Conservation (phyloP, 2,888 invertebrate species). For the Lepas anatifera region DNA sequence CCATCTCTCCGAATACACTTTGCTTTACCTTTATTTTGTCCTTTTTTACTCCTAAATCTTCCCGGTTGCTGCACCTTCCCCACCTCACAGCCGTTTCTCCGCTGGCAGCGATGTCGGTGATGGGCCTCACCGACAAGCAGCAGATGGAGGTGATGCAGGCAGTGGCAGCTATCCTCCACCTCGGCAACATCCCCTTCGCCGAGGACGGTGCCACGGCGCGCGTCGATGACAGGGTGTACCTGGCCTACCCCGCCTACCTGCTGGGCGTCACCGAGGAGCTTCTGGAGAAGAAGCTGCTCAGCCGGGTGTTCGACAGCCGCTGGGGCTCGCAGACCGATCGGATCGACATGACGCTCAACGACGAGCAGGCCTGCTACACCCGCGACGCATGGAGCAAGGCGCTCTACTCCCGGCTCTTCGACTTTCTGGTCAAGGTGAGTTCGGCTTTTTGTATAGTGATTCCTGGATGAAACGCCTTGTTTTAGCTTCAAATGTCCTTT, state of each 20-base stretch:
- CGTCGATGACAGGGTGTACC: constrained; percentile 42
- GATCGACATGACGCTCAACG: constrained; percentile 49
- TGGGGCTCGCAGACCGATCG: constrained; percentile 52
- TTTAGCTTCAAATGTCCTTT: background rate
- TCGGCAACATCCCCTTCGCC: constrained; percentile 48
- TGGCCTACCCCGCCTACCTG: constrained; percentile 48
- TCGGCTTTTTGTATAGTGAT: too few relatives aligned
- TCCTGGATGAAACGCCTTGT: too few relatives aligned
- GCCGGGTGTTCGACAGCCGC: constrained; percentile 50
- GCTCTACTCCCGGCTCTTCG: constrained; percentile 49
- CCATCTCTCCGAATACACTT: too few relatives aligned
- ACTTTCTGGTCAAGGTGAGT: constrained; percentile 46
- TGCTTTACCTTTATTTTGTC: too few relatives aligned
- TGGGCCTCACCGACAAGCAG: constrained; percentile 43
- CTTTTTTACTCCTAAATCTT: too few relatives aligned
- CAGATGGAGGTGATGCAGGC: constrained; percentile 43
- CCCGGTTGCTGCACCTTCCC: too few relatives aligned
- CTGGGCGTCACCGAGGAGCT: constrained; percentile 44
- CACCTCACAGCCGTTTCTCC: too few relatives aligned
- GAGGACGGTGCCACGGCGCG: constrained; percentile 45
- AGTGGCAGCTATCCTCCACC: constrained; percentile 48
- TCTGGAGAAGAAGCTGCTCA: constrained; percentile 45
- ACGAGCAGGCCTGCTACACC: constrained; percentile 49
- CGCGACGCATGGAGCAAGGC: constrained; percentile 52
- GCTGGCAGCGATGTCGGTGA: constrained; percentile 45